Evolutionary conservation across 2,113 vertebrate genomes (phyloP), one percentile per base, ranked within the genome.

Genomic region (Sylvilagus bachmani): DNA sequence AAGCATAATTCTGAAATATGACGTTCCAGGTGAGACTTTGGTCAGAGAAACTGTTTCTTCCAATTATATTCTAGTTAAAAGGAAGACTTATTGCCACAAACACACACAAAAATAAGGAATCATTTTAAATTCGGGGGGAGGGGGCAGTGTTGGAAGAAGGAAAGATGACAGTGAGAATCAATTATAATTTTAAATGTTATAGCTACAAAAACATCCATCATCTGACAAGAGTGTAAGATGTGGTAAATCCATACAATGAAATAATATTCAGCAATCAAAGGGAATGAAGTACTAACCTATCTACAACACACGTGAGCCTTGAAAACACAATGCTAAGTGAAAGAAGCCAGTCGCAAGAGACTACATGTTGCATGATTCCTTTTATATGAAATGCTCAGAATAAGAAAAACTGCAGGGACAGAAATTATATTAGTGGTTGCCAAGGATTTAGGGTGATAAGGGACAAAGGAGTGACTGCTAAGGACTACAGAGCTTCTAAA

Each of bases 1-100:
- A 17, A 94, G 9, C 31, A 75, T 67, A 89, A 77, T 79, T 77
- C 71, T 84, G 33, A 79, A 66, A 64, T 66, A 78, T 69, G 73
- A 73, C 21, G 83, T 7, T 49, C 10, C 64, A 83, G 31, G 17
- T 16, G 94, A 53, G 44, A 69, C 29, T 27, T 62, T 69, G 61
- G 36, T 62, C 31, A 25, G 79, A 19, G 6, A 33, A 88, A 85
- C 22, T 89, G 13, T 64, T 74, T 66, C 67, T 86, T 93, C 33
- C 31, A 80, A 69, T 66, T 36, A 66, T 79, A 93, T 79, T 55
- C 36, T 62, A n/a, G 58, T 55, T 66, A 69, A 69, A 77, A 67
- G 66, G 6, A 24, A 19, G 55, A 89, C 21, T 62, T 36, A 21
- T 71, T 79, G 58, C 24, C 49, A 74, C 27, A 66, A 83, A 58